phyloP scores from a whole-genome alignment of 2,113 vertebrate genomes.

The Columba janthina region DNA sequence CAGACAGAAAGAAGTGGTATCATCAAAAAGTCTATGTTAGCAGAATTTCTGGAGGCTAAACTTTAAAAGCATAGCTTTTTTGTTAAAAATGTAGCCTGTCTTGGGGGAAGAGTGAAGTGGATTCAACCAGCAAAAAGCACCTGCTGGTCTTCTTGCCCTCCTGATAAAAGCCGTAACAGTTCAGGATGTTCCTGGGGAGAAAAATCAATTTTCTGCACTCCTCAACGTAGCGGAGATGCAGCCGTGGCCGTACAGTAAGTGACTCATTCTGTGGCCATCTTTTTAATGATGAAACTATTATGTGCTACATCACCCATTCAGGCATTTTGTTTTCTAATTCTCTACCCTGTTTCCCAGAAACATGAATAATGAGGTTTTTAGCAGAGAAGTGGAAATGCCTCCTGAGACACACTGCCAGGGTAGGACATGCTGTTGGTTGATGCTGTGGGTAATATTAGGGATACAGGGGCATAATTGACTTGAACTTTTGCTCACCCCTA shows the following conservation, averaged over 20 bases:
- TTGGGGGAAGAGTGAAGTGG: background rate
- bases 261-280: constrained; percentile 41
- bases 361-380: background rate
- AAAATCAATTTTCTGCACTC: background rate
- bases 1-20: background rate
- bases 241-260: background rate
- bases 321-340: constrained; percentile 47
- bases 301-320: constrained; percentile 14
- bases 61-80: background rate
- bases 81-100: background rate
- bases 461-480: background rate
- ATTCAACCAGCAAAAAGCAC: background rate
- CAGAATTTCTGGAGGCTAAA: constrained; percentile 4
- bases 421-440: background rate
- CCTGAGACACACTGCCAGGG: background rate
- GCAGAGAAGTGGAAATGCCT: background rate
- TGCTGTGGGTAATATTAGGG: background rate
- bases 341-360: constrained; percentile 16
- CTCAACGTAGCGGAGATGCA: background rate
- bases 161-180: background rate
- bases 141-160: background rate
- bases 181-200: background rate
- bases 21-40: background rate
- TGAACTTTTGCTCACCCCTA: constrained; percentile 50
- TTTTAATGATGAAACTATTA: constrained; percentile 18